A percentile compares a stretch with the other conserved stretches of the same genome.
Conservation (phyloP, 2,797 vertebrate species). For the Myotis findleyi region DNA sequence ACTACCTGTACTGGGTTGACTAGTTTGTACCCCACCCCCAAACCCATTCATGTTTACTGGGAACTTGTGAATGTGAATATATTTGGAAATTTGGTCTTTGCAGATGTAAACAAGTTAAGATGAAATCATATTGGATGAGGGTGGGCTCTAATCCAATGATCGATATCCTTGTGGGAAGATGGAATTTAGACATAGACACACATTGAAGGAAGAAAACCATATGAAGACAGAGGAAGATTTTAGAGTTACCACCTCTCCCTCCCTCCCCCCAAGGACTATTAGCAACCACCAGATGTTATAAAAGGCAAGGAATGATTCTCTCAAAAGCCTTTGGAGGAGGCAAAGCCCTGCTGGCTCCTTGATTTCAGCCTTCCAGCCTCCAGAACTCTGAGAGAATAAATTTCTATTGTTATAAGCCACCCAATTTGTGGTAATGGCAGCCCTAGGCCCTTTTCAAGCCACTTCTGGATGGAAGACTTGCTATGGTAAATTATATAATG, state of each 20-base stretch:
- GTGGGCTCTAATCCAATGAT: background rate
- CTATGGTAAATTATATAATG: slow-evolving; percentile 42
- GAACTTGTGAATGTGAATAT: slow-evolving; percentile 13
- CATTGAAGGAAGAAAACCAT: background rate
- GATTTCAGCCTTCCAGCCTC: slow-evolving; percentile 22
- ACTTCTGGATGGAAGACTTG: background rate
- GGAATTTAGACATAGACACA: slow-evolving; percentile 21
- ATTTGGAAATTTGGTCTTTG: slow-evolving; percentile 21
- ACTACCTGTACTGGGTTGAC: background rate
- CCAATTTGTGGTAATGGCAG: background rate
- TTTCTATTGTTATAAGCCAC: background rate
- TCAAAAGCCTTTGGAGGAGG: background rate
- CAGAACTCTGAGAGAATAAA: background rate
- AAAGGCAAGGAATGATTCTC: background rate
- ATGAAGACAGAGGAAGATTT: background rate
- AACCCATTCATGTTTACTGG: background rate
- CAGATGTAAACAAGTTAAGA: slow-evolving; percentile 27
- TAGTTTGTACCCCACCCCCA: fast-evolving
- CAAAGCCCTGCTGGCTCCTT: background rate
- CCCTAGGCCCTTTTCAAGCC: slow-evolving; percentile 38
- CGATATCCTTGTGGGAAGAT: slow-evolving; percentile 2
- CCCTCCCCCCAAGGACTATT: background rate
- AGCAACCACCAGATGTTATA: background rate
- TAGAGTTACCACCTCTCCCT: background rate
- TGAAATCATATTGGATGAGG: background rate